Evolutionary conservation across 2,797 vertebrate species (phyloP).

Genomic region (Sebastiscus albofasciatus): DNA sequence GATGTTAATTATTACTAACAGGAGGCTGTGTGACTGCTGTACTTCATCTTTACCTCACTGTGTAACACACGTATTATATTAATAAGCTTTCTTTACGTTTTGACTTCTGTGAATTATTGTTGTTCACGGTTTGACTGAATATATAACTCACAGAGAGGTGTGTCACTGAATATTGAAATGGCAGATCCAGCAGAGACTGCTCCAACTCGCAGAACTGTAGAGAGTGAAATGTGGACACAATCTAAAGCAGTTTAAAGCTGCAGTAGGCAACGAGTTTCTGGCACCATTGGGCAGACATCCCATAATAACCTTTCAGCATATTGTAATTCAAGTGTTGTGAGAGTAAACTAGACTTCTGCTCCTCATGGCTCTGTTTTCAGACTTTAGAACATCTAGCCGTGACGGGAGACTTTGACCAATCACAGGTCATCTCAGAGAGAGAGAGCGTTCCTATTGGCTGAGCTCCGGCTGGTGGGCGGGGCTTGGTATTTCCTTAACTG

Average conservation of each 20-base stretch:
- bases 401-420: no score
- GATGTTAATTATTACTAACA: conserved; percentile 9
- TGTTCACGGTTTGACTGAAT: not conserved
- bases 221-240: not conserved
- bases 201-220: not conserved
- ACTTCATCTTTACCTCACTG: not conserved
- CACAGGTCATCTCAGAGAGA: no score
- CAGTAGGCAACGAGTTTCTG: no score
- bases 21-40: not conserved
- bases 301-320: no score
- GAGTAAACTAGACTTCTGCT: no score
- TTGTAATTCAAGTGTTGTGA: no score
- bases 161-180: not conserved
- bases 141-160: not conserved
- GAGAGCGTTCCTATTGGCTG: no score
- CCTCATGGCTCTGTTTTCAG: no score
- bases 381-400: no score
- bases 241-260: not conserved
- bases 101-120: not conserved
- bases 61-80: not conserved
- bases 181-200: not conserved
- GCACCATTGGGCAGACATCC: no score
- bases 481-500: no score
- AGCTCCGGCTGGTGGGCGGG: no score
- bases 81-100: not conserved